phyloP scores from a whole-genome alignment of 2,113 vertebrate genomes.

The Phycodurus eques region DNA sequence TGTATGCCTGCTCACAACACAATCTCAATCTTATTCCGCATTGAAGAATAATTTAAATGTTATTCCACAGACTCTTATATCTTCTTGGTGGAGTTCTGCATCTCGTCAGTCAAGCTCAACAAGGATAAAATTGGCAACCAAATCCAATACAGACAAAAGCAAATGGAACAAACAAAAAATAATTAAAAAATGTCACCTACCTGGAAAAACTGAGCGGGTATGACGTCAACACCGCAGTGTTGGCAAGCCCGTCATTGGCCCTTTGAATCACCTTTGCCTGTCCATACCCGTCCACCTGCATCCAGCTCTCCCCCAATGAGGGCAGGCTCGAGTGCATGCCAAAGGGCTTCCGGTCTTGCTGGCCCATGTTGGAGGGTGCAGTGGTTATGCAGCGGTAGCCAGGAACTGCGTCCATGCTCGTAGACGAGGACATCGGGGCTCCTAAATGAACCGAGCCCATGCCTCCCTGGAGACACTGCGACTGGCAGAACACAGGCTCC shows the following conservation, averaged over 20 bases:
- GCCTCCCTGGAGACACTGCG: conserved; percentile 57
- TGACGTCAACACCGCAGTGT: conserved; percentile 66
- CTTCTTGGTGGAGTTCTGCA: not conserved
- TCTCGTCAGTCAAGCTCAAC: not conserved
- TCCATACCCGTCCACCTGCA: conserved; percentile 78
- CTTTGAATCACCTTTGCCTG: conserved; percentile 72
- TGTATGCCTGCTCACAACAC: not conserved
- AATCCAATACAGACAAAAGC: conserved; percentile 4
- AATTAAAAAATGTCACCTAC: conserved; percentile 67
- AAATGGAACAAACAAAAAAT: not conserved
- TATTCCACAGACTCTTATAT: not conserved
- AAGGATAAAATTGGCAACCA: conserved; percentile 1
- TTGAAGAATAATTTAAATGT: not conserved
- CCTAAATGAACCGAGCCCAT: conserved; percentile 78
- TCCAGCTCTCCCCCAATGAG: conserved; percentile 79
- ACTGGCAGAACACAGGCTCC: conserved; percentile 80
- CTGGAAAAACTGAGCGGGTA: conserved; percentile 84
- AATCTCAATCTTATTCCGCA: not conserved
- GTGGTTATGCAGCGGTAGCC: conserved; percentile 83
- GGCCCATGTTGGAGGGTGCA: conserved; percentile 62
- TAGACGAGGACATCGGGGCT: conserved; percentile 38
- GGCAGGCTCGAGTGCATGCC: conserved; percentile 79
- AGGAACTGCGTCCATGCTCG: conserved; percentile 49
- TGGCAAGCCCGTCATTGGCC: conserved; percentile 66
- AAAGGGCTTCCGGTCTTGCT: conserved; percentile 90